Evolutionary conservation across 2,797 vertebrate genomes (phyloP).

Genomic region (Tympanoctomys barrerae): DNA sequence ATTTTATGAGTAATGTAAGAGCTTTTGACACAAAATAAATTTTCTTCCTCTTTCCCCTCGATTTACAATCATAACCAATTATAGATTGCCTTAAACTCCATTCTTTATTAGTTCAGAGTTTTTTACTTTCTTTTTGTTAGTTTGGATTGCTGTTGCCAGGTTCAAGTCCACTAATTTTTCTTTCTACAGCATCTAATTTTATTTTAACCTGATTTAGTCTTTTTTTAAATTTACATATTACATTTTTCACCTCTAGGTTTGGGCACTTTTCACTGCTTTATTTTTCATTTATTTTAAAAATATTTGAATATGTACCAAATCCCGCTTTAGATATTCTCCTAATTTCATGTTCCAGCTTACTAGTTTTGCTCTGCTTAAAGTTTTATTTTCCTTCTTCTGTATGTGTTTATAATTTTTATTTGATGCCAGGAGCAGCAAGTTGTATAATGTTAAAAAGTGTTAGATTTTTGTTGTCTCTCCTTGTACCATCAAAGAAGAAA

Average conservation of each 20-base stretch:
- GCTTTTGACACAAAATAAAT: neutral
- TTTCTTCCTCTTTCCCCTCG: neutral
- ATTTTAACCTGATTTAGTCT: neutral
- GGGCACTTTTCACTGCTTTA: neutral
- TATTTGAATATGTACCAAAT: neutral
- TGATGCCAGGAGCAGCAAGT: neutral
- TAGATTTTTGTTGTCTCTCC: neutral
- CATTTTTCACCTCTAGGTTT: neutral
- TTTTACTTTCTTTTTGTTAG: neutral
- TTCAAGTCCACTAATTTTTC: constrained; percentile 15
- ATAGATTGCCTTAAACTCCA: neutral
- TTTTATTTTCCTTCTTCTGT: neutral
- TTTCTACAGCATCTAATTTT: neutral
- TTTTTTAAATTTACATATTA: neutral
- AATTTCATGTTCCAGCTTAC: neutral
- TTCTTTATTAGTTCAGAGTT: neutral
- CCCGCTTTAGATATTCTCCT: neutral
- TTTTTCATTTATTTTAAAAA: neutral
- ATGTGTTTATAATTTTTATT: neutral
- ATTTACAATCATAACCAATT: neutral
- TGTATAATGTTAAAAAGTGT: neutral
- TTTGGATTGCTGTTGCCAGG: neutral
- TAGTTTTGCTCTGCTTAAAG: neutral
- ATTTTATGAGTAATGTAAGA: neutral
- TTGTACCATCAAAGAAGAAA: neutral